Percentiles rank a stretch among this genome's conserved stretches.
Evolutionary conservation across 2,797 vertebrate species (phyloP).

Genomic region (Podarcis lilfordi): DNA sequence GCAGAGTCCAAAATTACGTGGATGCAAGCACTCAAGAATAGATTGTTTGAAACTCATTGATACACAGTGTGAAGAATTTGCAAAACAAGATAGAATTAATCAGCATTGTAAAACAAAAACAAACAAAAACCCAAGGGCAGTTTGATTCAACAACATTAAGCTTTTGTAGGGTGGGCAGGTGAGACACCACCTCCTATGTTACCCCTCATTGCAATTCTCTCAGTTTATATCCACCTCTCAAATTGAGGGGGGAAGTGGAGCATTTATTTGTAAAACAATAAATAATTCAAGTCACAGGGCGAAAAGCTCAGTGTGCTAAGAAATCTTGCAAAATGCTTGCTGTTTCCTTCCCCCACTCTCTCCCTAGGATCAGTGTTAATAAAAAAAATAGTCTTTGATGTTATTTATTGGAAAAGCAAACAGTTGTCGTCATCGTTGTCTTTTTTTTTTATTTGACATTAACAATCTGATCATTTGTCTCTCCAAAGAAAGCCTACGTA

Average conservation of each 20-base stretch:
- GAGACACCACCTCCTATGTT: background rate
- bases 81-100: background rate
- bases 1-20: background rate
- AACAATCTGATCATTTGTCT: slow-evolving; percentile 91
- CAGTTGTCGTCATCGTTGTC: slow-evolving; percentile 34
- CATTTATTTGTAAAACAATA: slow-evolving; percentile 36
- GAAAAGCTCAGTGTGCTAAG: slow-evolving; percentile 10
- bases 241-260: slow-evolving; percentile 8
- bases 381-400: slow-evolving; percentile 69
- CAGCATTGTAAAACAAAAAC: background rate
- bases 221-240: slow-evolving; percentile 14
- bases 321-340: slow-evolving; percentile 36
- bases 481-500: slow-evolving; percentile 83
- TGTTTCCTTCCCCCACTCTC: background rate
- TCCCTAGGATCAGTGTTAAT: slow-evolving; percentile 60
- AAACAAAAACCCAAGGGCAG: background rate
- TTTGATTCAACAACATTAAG: background rate
- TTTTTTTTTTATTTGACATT: slow-evolving; percentile 89
- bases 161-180: no score
- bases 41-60: background rate
- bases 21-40: background rate
- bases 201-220: background rate
- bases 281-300: slow-evolving; percentile 18
- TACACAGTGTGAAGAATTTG: background rate
- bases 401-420: slow-evolving; percentile 75